Conservation (phyloP, 2,888 invertebrate species). For the Lepetodrilus schrolli region DNA sequence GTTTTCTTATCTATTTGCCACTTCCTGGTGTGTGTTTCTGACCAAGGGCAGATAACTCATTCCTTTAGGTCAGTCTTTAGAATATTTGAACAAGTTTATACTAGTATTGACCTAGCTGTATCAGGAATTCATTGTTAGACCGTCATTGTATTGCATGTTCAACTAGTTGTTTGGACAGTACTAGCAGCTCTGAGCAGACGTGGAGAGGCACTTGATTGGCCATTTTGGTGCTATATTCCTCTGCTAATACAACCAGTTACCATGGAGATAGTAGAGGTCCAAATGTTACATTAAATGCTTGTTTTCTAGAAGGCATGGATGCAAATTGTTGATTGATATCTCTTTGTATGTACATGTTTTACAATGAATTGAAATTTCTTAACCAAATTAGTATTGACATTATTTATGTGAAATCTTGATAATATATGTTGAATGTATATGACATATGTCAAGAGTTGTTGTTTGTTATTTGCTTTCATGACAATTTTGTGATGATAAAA, state of each 20-base stretch:
- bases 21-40: neutral
- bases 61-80: neutral
- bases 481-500: no score
- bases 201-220: neutral
- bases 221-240: slow-evolving; percentile 3
- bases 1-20: no score
- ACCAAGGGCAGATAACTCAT: neutral
- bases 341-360: neutral
- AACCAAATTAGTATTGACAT: neutral
- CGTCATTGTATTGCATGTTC: neutral
- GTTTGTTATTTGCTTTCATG: no score
- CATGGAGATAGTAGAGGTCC: neutral
- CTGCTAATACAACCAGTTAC: neutral
- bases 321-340: neutral
- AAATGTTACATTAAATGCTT: neutral
- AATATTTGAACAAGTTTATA: no score
- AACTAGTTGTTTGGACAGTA: slow-evolving; percentile 8
- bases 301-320: neutral
- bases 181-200: neutral
- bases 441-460: no score
- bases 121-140: neutral
- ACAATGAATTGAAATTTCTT: neutral
- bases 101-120: slow-evolving; percentile 2
- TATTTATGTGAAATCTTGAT: neutral
- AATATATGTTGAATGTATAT: neutral